Conservation (phyloP, 1,140 invertebrate species). For the Rhyzopertha dominica region DNA sequence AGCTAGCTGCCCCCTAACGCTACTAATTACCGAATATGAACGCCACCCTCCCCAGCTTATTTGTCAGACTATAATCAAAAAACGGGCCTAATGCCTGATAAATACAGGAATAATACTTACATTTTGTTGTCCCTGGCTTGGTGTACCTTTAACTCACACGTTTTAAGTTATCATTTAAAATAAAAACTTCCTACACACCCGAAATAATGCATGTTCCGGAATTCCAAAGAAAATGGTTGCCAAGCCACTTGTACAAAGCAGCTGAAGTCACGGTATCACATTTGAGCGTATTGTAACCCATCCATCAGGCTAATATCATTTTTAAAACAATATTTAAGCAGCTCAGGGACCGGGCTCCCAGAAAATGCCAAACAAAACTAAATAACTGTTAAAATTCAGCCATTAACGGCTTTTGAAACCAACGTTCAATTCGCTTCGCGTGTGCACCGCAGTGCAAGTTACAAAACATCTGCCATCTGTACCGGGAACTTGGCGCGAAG, state of each 20-base stretch:
- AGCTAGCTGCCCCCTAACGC: too few relatives aligned
- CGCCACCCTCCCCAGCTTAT: too few relatives aligned
- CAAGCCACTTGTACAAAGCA: slow-evolving; percentile 33
- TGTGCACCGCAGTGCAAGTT: slow-evolving; percentile 24
- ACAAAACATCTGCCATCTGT: slow-evolving; percentile 47
- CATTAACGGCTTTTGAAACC: too few relatives aligned
- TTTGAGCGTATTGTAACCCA: too few relatives aligned
- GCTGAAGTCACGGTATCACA: slow-evolving; percentile 22
- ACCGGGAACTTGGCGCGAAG: slow-evolving; percentile 45
- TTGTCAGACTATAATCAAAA: too few relatives aligned
- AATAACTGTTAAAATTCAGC: too few relatives aligned
- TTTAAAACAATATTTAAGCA: slow-evolving; percentile 1
- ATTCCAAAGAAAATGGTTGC: slow-evolving; percentile 42
- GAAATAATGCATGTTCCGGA: slow-evolving; percentile 37
- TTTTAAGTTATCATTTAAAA: too few relatives aligned
- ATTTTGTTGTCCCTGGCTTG: not conserved
- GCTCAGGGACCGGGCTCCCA: slow-evolving; percentile 20
- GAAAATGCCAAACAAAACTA: slow-evolving; percentile 12
- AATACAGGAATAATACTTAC: too few relatives aligned
- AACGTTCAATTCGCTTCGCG: slow-evolving; percentile 15
- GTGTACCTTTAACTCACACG: too few relatives aligned
- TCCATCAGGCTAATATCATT: too few relatives aligned
- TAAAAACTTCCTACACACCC: slow-evolving; percentile 14
- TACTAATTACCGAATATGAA: too few relatives aligned
- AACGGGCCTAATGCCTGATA: too few relatives aligned